Percentiles rank a stretch among this genome's conserved stretches.
Conservation (phyloP, 2,888 invertebrate species). For the Anthrax anthrax region DNA sequence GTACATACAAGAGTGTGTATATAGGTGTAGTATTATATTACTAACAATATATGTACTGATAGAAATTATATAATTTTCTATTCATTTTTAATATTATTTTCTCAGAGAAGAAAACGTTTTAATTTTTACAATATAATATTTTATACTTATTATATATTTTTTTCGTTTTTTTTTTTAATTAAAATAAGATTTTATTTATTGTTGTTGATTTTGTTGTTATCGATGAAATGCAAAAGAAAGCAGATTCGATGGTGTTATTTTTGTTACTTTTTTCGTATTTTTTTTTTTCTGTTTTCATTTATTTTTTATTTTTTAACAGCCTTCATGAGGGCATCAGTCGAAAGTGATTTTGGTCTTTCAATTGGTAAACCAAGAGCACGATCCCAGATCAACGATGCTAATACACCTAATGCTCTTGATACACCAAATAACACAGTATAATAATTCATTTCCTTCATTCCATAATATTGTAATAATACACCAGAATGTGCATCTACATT, state of each 20-base stretch:
- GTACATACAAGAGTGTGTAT: no score
- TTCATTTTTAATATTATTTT: no score
- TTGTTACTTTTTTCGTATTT: not conserved
- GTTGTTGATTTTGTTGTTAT: no score
- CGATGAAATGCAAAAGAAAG: slow-evolving; percentile 2
- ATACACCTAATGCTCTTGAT: slow-evolving; percentile 69
- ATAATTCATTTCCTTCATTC: slow-evolving; percentile 78
- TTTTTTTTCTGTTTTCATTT: not conserved
- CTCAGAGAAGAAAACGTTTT: no score
- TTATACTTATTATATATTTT: no score
- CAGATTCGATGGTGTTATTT: not conserved
- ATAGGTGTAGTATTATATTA: no score
- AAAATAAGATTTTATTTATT: no score
- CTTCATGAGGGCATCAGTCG: slow-evolving; percentile 42
- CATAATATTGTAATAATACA: slow-evolving; percentile 67
- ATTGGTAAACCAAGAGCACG: slow-evolving; percentile 70
- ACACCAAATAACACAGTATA: slow-evolving; percentile 86
- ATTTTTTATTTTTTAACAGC: slow-evolving; percentile 27
- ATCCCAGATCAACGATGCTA: slow-evolving; percentile 68
- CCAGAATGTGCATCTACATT: slow-evolving; percentile 88
- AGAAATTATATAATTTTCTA: no score
- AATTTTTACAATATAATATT: no score
- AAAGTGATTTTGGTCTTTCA: slow-evolving; percentile 72
- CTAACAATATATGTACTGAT: no score
- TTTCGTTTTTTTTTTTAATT: no score